Conservation (phyloP, 2,797 vertebrate genomes). For the Phataginus tricuspis region DNA sequence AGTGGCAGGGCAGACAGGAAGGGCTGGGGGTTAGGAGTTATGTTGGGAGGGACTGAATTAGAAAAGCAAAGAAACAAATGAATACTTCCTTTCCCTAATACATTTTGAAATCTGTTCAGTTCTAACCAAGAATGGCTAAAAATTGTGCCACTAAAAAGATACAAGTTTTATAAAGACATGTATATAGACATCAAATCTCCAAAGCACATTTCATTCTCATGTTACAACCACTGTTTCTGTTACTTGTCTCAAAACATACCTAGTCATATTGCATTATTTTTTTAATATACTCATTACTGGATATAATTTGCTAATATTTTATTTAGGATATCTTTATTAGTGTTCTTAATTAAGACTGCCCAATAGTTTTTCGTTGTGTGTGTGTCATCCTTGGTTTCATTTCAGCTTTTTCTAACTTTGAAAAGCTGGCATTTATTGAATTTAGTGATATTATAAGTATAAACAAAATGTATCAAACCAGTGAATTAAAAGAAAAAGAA, state of each 20-base stretch:
- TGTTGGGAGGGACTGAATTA: not conserved
- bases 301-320: slow-evolving; percentile 6
- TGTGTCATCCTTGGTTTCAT: not conserved
- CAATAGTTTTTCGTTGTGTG: not conserved
- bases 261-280: not conserved
- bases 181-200: not conserved
- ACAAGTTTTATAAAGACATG: not conserved
- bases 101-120: not conserved
- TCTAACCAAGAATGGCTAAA: slow-evolving; percentile 46
- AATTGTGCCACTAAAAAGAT: not conserved
- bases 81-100: not conserved
- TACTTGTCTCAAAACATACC: not conserved
- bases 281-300: not conserved
- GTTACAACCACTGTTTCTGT: not conserved
- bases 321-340: not conserved
- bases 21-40: not conserved
- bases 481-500: not conserved
- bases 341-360: not conserved
- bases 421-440: slow-evolving; percentile 9
- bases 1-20: not conserved
- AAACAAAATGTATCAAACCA: slow-evolving; percentile 33
- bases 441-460: not conserved
- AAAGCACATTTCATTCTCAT: not conserved
- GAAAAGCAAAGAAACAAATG: slow-evolving; percentile 41
- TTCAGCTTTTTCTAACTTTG: slow-evolving; percentile 26